Conservation (phyloP, 2,888 invertebrate genomes). For the Heliothis peltigera region DNA sequence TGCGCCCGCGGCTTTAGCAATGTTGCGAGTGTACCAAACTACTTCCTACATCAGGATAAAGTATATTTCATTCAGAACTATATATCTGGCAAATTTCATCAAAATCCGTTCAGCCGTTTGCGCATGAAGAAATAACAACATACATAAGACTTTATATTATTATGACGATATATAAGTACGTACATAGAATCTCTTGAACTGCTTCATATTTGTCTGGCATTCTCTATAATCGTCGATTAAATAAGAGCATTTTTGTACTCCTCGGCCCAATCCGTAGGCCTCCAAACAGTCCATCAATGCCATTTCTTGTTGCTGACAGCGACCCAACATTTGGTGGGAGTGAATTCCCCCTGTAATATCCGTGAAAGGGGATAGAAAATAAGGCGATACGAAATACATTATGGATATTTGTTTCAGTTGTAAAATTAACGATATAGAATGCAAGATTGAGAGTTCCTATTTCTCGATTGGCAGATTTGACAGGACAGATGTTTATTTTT, state of each 20-base stretch:
- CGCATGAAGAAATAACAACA: too few relatives aligned
- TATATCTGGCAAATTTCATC: too few relatives aligned
- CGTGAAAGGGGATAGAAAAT: conserved; percentile 91
- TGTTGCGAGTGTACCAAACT: too few relatives aligned
- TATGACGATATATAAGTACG: background rate
- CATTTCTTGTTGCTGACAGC: conserved; percentile 92
- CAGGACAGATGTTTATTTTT: background rate
- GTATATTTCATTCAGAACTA: too few relatives aligned
- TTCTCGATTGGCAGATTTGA: background rate
- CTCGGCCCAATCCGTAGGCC: conserved; percentile 92
- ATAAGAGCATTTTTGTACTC: conserved; percentile 89
- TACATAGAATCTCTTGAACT: conserved; percentile 84
- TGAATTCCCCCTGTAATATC: conserved; percentile 91
- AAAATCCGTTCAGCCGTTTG: too few relatives aligned
- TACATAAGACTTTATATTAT: too few relatives aligned
- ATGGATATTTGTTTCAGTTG: background rate
- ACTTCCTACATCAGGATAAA: too few relatives aligned
- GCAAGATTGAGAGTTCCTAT: background rate
- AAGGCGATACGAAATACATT: conserved; percentile 86
- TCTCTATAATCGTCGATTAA: conserved; percentile 92
- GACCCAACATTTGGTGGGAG: conserved; percentile 91
- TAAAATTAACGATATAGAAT: background rate
- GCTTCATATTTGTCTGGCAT: conserved; percentile 90
- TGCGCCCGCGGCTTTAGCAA: too few relatives aligned
- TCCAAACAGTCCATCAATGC: conserved; percentile 93